A percentile compares a stretch with the other conserved stretches of the same genome.
Evolutionary conservation across 92 coral and sea anemone species (phyloP).

Genomic region (Metridium senile): DNA sequence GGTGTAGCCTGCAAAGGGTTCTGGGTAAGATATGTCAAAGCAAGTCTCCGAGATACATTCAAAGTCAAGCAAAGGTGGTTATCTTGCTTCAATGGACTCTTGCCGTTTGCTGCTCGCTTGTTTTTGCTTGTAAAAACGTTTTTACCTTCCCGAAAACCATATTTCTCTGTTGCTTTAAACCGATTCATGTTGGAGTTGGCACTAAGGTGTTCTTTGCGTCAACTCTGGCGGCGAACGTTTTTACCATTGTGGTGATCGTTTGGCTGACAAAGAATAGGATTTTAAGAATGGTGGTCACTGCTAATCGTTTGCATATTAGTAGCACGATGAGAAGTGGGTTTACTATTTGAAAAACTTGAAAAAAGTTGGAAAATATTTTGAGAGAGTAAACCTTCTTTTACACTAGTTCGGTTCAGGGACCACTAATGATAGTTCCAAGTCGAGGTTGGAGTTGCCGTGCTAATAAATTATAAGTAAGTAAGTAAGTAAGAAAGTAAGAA

Average conservation of each 20-base stretch:
- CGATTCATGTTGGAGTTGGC: not conserved
- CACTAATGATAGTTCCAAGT: no score
- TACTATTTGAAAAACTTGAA: constrained; percentile 2
- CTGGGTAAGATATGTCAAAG: constrained; percentile 14
- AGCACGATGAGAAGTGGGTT: constrained; percentile 5
- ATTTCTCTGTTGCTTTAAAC: constrained; percentile 17
- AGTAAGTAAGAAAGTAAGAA: no score
- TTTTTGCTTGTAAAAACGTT: not conserved
- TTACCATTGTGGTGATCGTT: constrained; percentile 7
- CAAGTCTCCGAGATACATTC: constrained; percentile 2
- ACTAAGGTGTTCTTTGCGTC: not conserved
- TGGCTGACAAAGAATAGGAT: constrained; percentile 24
- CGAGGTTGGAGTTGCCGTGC: no score
- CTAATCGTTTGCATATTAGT: not conserved
- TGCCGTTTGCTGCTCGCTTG: not conserved
- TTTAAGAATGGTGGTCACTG: constrained; percentile 23
- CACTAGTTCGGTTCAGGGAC: no score
- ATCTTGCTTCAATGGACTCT: constrained; percentile 11
- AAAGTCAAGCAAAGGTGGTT: constrained; percentile 14
- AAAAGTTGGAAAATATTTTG: not conserved
- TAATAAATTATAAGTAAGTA: no score
- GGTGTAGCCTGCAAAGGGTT: constrained; percentile 2
- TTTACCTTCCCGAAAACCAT: constrained; percentile 22
- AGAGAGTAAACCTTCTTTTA: no score
- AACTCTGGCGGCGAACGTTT: constrained; percentile 4